A percentile compares a stretch with the other conserved stretches of the same genome.
These are phyloP conservation scores for Diachrysia chrysitis DNA, from an alignment of 2,888 invertebrate genomes.

Conservation along the genomic window DNA sequence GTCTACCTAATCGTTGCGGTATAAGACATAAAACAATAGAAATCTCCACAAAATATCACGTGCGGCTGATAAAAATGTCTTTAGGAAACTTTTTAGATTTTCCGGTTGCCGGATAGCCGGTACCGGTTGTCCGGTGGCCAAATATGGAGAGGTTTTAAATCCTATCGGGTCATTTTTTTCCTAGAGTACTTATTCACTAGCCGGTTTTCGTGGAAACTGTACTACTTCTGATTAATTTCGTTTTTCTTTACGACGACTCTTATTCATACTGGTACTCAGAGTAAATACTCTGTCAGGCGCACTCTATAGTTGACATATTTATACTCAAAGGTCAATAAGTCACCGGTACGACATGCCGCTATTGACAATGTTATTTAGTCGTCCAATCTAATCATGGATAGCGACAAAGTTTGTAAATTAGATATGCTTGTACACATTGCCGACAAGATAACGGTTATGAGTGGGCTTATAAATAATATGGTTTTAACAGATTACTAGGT, in stretches of 20 bases:
- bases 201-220: too few relatives aligned
- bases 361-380: not conserved
- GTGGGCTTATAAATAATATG: not conserved
- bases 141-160: not conserved
- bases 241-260: too few relatives aligned
- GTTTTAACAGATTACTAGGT: not conserved
- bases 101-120: not conserved
- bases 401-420: not conserved
- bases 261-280: too few relatives aligned
- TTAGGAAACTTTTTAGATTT: not conserved
- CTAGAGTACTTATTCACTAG: too few relatives aligned
- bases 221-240: too few relatives aligned
- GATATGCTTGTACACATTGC: too few relatives aligned
- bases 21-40: constrained; percentile 1
- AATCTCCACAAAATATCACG: not conserved
- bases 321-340: too few relatives aligned
- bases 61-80: not conserved
- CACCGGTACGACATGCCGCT: not conserved
- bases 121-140: not conserved
- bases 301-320: too few relatives aligned
- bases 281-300: too few relatives aligned
- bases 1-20: not conserved
- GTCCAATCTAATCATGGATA: not conserved
- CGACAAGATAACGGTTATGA: not conserved
- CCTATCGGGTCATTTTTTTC: too few relatives aligned